Percentiles rank a stretch among this genome's conserved stretches.
These are phyloP conservation scores for Uria lomvia DNA, from an alignment of 2,113 vertebrate species.

Conservation along the genomic window DNA sequence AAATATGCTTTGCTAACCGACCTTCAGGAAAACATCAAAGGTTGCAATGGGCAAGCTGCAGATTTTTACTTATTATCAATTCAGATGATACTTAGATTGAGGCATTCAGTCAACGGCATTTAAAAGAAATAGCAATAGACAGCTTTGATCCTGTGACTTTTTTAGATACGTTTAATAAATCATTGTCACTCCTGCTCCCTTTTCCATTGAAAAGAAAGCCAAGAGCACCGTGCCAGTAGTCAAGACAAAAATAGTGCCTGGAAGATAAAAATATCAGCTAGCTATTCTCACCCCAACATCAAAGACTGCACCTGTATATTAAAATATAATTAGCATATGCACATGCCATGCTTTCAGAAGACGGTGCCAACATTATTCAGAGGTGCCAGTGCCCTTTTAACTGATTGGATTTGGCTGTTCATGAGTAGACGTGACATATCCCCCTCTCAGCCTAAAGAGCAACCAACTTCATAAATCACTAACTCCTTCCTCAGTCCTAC, in stretches of 20 bases:
- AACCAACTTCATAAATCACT: background rate
- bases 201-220: background rate
- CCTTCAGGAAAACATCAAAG: slow-evolving; percentile 8
- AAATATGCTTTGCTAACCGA: slow-evolving; percentile 23
- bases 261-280: slow-evolving; percentile 16
- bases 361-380: background rate
- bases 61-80: slow-evolving; percentile 4
- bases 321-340: background rate
- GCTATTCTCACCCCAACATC: background rate
- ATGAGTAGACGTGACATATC: background rate
- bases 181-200: background rate
- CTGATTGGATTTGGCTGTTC: background rate
- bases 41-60: background rate
- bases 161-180: background rate
- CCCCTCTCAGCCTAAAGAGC: background rate
- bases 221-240: background rate
- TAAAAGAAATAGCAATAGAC: background rate
- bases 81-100: background rate
- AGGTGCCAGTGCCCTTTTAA: background rate
- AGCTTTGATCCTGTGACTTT: background rate
- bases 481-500: background rate
- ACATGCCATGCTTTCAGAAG: background rate
- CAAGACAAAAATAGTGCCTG: slow-evolving; percentile 16
- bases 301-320: slow-evolving; percentile 11
- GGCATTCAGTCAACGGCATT: background rate